Percentiles rank a stretch among this genome's conserved stretches.
Evolutionary conservation across 2,888 invertebrate species (phyloP).

Genomic region (Mesodorylaimus sp.): DNA sequence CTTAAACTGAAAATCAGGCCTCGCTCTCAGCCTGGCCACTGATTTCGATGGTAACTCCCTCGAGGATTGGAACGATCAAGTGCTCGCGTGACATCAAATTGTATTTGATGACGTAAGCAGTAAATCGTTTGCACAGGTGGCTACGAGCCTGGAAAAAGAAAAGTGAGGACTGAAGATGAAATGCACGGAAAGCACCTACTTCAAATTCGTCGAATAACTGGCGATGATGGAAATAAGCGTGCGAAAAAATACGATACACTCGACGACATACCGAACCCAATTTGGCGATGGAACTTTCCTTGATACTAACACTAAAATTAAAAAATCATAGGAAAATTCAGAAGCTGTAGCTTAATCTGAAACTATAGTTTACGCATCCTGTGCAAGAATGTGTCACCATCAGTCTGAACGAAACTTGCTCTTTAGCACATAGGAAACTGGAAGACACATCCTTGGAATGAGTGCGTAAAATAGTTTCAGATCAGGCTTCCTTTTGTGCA

Average conservation of each 20-base stretch:
- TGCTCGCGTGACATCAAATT: constrained; percentile 95
- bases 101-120: constrained; percentile 93
- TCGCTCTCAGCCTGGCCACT: constrained; percentile 7
- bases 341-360: background rate
- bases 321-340: constrained; percentile 4
- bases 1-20: constrained; percentile 2
- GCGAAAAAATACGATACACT: constrained; percentile 97
- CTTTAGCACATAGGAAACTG: no score
- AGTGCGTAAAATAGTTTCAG: no score
- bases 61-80: constrained; percentile 80
- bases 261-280: constrained; percentile 92
- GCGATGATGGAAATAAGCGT: constrained; percentile 95
- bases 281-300: constrained; percentile 94
- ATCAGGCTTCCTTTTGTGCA: no score
- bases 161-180: constrained; percentile 11
- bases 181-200: constrained; percentile 28
- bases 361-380: no score
- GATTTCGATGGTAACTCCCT: constrained; percentile 15
- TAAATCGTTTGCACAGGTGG: constrained; percentile 78
- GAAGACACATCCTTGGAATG: no score
- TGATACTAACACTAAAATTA: constrained; percentile 73
- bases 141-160: constrained; percentile 52
- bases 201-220: constrained; percentile 94
- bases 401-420: no score
- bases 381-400: no score